Evolutionary conservation across 2,888 invertebrate species (phyloP), one percentile per base, ranked within the genome.

Genomic region (Hirtodrosophila histrioides): DNA sequence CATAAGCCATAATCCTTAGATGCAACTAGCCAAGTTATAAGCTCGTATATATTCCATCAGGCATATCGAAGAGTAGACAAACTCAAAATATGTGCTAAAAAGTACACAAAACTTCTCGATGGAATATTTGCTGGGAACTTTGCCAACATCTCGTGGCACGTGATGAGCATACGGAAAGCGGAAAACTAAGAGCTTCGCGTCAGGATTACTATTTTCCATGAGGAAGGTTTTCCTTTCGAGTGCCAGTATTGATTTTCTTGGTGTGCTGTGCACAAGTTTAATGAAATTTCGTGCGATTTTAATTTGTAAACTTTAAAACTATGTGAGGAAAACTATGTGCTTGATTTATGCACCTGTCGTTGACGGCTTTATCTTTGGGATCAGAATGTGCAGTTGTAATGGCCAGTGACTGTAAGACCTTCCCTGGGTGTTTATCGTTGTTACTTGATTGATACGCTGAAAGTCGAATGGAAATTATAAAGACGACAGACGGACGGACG

Each of bases 401-500:
- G 27, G 27, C 55, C 46, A 43, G 54, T 17, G 17, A 17, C 17
- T 17, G 17, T 17, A 17, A 70, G 75, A 69, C 81, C 81, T 86
- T 75, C 73, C 49, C 72, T 54, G 56, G 56, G 41, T 39, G 31
- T 40, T 17, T 33, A 33, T 40, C 27, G 27, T 49, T 31, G 45
- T 51, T 50, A 43, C 56, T 57, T 73, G 76, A 78, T 84, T 78
- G 78, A 76, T 83, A 71, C 78, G 68, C 70, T 74, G 78, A 78
- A 78, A 77, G 75, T 75, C 85, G 62, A 69, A 77, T 80, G 78
- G 83, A 81, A 84, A 84, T 84, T 75, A 71, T 64, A 70, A 62
- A 10, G 27, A 40, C 31, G 17, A 43, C 49, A 45, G 17, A 17
- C 17, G 17, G 17, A 17, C 17, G 17, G 17, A 17, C 17, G 17